Conservation (phyloP, 2,113 vertebrate species). For the Pollimyrus isidori region DNA sequence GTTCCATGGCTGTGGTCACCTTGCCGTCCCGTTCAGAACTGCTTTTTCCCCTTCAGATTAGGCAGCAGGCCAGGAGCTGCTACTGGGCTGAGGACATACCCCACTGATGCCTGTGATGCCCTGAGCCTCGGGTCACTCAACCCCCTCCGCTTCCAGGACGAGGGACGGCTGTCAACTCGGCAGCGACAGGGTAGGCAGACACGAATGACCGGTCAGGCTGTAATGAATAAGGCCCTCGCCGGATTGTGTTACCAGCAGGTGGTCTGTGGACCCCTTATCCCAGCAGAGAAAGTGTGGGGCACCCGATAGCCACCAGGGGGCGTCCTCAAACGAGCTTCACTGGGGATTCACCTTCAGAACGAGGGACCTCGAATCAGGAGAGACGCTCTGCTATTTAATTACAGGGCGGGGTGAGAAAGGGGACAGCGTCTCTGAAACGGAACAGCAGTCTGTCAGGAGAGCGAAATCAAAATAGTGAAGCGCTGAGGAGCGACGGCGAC, state of each 20-base stretch:
- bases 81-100: neutral
- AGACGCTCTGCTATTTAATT: neutral
- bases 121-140: neutral
- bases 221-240: neutral
- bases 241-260: conserved; percentile 18
- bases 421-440: neutral
- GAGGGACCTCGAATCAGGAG: neutral
- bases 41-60: neutral
- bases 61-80: neutral
- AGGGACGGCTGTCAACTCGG: neutral
- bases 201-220: neutral
- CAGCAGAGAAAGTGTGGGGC: neutral
- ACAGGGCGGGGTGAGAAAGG: neutral
- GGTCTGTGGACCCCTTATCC: neutral
- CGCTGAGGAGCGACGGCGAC: neutral
- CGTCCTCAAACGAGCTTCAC: neutral
- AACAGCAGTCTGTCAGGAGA: neutral
- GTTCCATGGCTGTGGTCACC: neutral
- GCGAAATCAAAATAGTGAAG: neutral
- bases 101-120: neutral
- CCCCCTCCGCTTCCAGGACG: neutral
- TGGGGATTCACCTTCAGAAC: neutral
- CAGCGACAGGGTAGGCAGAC: neutral
- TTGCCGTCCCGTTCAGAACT: neutral
- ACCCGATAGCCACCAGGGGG: neutral